A percentile compares a stretch with the other conserved stretches of the same genome.
These are phyloP conservation scores for Brachionus calyciflorus DNA, from an alignment of 1,140 invertebrate species.

Conservation along the genomic window DNA sequence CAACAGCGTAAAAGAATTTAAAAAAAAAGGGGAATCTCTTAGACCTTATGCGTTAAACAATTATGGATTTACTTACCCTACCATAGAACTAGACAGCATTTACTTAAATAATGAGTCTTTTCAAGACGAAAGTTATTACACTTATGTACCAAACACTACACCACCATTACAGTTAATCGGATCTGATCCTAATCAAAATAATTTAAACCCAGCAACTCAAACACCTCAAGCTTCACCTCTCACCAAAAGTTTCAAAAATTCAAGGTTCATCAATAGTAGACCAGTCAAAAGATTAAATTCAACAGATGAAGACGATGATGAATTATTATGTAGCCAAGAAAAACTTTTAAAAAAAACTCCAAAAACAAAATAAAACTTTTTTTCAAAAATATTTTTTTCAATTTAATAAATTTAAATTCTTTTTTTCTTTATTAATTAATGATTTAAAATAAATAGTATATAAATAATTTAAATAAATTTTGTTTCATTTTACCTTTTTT, in stretches of 20 bases:
- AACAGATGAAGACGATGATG: neutral
- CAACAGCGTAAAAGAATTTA: neutral
- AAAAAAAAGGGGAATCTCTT: constrained; percentile 31
- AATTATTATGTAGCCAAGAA: constrained; percentile 1
- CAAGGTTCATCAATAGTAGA: constrained; percentile 1
- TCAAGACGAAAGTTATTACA: constrained; percentile 14
- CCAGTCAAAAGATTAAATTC: constrained; percentile 9
- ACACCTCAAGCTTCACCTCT: constrained; percentile 5
- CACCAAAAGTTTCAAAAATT: constrained; percentile 2
- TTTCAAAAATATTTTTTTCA: neutral
- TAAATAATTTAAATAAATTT: constrained; percentile 1
- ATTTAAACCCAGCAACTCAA: constrained; percentile 9
- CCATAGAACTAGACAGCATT: neutral
- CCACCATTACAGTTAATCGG: constrained; percentile 7
- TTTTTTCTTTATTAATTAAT: neutral
- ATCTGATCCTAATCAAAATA: constrained; percentile 4
- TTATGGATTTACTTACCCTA: neutral
- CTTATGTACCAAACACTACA: constrained; percentile 11
- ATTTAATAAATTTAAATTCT: neutral
- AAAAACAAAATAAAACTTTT: neutral
- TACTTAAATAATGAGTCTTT: neutral
- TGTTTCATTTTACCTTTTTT: neutral
- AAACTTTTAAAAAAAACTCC: constrained; percentile 19
- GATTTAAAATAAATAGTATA: neutral
- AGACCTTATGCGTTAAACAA: constrained; percentile 12